Evolutionary conservation across 2,113 vertebrate genomes (phyloP).

Genomic region (Proterorhinus semilunaris): DNA sequence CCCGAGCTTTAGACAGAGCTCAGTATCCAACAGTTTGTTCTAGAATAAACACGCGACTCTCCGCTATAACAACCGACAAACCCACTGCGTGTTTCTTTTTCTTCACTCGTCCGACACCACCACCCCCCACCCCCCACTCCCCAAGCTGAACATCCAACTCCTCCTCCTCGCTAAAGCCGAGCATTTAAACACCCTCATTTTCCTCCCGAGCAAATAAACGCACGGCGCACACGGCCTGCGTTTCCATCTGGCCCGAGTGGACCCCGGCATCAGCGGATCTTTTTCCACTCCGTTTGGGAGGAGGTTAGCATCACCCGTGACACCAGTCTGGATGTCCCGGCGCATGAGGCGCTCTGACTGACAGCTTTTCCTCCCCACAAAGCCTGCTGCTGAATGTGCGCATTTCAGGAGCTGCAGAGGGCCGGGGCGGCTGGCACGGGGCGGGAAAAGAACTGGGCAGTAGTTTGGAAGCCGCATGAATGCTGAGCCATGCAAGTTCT

Average conservation of each 20-base stretch:
- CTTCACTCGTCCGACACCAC: too few species aligned
- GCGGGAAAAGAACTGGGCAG: slow-evolving; percentile 24
- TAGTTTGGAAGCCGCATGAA: slow-evolving; percentile 33
- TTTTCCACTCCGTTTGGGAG: slow-evolving; percentile 1
- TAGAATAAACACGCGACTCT: too few species aligned
- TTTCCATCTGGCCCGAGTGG: neutral
- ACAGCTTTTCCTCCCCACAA: slow-evolving; percentile 1
- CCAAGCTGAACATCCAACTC: too few species aligned
- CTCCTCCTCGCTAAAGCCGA: neutral
- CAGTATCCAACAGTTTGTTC: too few species aligned
- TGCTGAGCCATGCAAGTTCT: slow-evolving; percentile 41
- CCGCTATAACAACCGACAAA: too few species aligned
- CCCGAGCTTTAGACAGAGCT: too few species aligned
- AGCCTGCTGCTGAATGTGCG: neutral
- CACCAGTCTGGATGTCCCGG: neutral
- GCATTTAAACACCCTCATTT: neutral
- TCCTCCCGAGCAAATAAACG: slow-evolving; percentile 1
- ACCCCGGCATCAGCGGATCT: neutral
- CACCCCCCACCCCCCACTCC: too few species aligned
- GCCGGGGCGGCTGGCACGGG: slow-evolving; percentile 14
- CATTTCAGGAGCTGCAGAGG: neutral
- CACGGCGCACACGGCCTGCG: neutral
- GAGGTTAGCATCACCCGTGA: neutral
- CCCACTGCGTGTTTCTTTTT: too few species aligned
- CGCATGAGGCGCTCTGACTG: neutral